Percentiles rank a stretch among this genome's conserved stretches.
These are phyloP conservation scores for Mormyrus iriodes DNA, from an alignment of 2,113 vertebrate genomes.

Conservation along the genomic window DNA sequence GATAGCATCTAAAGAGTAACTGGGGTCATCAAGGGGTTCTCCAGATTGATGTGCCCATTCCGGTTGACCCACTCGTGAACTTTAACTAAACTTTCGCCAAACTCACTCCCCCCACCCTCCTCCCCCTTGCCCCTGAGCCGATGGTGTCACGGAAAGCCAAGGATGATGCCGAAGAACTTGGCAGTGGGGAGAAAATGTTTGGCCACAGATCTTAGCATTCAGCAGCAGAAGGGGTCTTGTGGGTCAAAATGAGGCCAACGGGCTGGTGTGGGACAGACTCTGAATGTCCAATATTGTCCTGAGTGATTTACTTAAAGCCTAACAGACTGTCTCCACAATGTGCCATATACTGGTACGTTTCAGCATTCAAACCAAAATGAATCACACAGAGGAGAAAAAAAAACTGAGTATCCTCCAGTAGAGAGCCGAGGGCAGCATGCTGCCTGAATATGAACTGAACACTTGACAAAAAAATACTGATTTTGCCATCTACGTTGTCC, in stretches of 20 bases:
- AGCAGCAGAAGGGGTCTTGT: neutral
- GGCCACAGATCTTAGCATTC: neutral
- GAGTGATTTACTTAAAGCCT: neutral
- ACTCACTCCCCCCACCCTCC: neutral
- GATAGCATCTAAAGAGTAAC: conserved; percentile 56
- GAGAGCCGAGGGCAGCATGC: neutral
- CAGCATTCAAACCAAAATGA: neutral
- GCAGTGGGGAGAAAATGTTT: conserved; percentile 1
- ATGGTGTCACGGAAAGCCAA: neutral
- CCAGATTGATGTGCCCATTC: conserved; percentile 64
- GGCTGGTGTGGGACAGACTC: neutral
- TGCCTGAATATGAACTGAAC: neutral
- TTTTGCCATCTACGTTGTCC: neutral
- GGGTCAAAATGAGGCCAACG: neutral
- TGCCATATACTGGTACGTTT: neutral
- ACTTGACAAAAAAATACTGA: neutral
- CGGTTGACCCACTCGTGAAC: conserved; percentile 66
- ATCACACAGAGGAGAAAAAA: neutral
- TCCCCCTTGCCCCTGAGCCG: conserved; percentile 5
- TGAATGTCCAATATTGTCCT: neutral
- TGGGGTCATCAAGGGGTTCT: conserved; percentile 69
- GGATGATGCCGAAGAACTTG: neutral
- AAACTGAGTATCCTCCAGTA: neutral
- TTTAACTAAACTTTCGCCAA: conserved; percentile 40
- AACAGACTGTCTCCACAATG: neutral